A percentile compares a stretch with the other conserved stretches of the same genome.
phyloP scores from a whole-genome alignment of 1,140 invertebrate genomes.

The Acromyrmex heyeri region DNA sequence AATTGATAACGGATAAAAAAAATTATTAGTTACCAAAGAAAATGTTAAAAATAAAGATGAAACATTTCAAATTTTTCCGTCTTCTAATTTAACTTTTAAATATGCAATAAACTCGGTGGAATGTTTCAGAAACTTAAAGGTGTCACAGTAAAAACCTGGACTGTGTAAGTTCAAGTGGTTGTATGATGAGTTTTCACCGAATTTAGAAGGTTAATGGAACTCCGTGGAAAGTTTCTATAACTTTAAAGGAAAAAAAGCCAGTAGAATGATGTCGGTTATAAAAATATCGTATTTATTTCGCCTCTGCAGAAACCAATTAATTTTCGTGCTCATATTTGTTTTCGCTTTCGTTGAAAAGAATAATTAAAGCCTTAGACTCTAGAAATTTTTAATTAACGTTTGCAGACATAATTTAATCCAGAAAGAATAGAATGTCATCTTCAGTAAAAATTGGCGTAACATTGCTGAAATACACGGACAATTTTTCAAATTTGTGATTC shows the following conservation, averaged over 20 bases:
- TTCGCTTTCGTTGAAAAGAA: neutral
- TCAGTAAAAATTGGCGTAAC: neutral
- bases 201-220: conserved; percentile 27
- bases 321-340: neutral
- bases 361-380: neutral
- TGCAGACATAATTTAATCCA: neutral
- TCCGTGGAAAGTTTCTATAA: neutral
- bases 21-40: neutral
- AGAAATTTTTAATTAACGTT: neutral
- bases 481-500: neutral
- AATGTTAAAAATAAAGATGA: neutral
- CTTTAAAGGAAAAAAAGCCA: neutral
- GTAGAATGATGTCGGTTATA: neutral
- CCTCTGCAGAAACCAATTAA: neutral
- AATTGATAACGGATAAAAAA: neutral
- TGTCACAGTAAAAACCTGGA: neutral
- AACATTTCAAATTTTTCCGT: neutral
- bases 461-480: neutral
- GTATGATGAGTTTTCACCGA: neutral
- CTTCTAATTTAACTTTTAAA: conserved; percentile 48
- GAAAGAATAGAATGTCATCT: neutral
- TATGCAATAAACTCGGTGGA: neutral
- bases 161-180: neutral
- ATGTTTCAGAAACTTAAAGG: neutral
- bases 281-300: conserved; percentile 13